Evolutionary conservation across 2,888 invertebrate species (phyloP).

Genomic region (Athrips mouffetella): DNA sequence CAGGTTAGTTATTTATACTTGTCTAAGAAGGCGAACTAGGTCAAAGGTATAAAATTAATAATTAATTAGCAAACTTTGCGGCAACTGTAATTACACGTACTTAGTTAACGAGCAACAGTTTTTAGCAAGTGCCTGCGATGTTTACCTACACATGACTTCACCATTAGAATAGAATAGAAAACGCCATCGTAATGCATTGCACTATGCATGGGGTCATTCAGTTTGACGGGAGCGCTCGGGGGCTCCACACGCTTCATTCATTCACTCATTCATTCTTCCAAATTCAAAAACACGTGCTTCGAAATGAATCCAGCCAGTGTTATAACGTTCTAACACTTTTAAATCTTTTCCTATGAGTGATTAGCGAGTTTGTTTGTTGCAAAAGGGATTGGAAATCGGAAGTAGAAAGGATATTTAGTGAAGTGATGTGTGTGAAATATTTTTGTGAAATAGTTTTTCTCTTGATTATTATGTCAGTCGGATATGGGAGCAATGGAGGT

Average conservation of each 20-base stretch:
- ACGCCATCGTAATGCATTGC: conserved; percentile 2
- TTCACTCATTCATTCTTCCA: conserved; percentile 10
- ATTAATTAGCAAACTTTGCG: background rate
- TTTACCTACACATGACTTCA: conserved; percentile 12
- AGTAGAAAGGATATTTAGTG: conserved; percentile 15
- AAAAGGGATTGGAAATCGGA: conserved; percentile 15
- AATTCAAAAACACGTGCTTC: conserved; percentile 17
- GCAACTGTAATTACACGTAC: background rate
- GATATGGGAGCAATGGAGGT: conserved; percentile 62
- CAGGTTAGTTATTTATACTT: too few relatives aligned
- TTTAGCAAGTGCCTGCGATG: conserved; percentile 3
- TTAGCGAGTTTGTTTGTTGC: background rate
- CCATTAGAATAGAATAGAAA: conserved; percentile 12
- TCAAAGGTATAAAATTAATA: too few relatives aligned
- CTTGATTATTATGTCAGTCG: conserved; percentile 41
- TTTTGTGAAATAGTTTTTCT: conserved; percentile 46
- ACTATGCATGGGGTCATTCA: conserved; percentile 14
- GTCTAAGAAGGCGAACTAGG: too few relatives aligned
- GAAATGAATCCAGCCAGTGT: background rate
- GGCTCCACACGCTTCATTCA: conserved; percentile 17
- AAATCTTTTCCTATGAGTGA: conserved; percentile 1
- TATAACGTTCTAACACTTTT: conserved; percentile 4
- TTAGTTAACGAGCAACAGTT: conserved; percentile 5
- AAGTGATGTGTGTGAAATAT: conserved; percentile 59
- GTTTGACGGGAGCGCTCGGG: conserved; percentile 22